Evolutionary conservation across 2,113 vertebrate genomes (phyloP).

Genomic region (Chroicocephalus ridibundus): DNA sequence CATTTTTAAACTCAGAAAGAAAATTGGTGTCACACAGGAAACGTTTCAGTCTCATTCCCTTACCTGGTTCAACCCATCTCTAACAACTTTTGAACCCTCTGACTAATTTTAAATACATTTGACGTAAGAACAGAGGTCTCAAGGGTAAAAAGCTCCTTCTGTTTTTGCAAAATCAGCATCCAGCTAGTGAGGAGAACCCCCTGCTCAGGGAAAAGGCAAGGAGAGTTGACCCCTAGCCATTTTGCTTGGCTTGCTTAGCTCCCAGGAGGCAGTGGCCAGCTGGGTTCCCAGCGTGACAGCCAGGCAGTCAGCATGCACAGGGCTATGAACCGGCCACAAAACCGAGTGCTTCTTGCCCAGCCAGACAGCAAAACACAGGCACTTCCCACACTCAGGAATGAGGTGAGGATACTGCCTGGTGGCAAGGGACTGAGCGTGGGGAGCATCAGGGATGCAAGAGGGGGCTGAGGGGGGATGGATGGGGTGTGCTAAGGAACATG

Average conservation of each 20-base stretch:
- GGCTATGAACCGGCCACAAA: not conserved
- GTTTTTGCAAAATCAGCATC: not conserved
- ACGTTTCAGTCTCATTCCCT: not conserved
- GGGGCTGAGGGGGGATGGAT: not conserved
- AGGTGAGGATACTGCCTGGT: not conserved
- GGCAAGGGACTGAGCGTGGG: not conserved
- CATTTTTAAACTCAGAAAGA: not conserved
- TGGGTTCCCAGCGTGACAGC: not conserved
- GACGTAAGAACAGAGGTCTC: not conserved
- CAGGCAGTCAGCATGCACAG: not conserved
- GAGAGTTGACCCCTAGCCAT: not conserved
- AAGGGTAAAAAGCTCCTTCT: not conserved
- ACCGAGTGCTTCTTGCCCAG: not conserved
- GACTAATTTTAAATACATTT: not conserved
- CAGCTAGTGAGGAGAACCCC: not conserved
- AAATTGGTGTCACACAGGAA: not conserved
- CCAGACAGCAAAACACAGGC: not conserved
- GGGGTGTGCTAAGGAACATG: not conserved
- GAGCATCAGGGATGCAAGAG: not conserved
- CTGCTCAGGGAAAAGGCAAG: not conserved
- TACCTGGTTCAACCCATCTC: not conserved
- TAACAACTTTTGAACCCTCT: not conserved
- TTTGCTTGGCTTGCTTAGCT: not conserved
- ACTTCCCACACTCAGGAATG: not conserved
- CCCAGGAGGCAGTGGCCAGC: not conserved